Percentiles rank a stretch among this genome's conserved stretches.
These are phyloP conservation scores for Centroberyx gerrardi DNA, from an alignment of 2,797 vertebrate species.

Conservation along the genomic window DNA sequence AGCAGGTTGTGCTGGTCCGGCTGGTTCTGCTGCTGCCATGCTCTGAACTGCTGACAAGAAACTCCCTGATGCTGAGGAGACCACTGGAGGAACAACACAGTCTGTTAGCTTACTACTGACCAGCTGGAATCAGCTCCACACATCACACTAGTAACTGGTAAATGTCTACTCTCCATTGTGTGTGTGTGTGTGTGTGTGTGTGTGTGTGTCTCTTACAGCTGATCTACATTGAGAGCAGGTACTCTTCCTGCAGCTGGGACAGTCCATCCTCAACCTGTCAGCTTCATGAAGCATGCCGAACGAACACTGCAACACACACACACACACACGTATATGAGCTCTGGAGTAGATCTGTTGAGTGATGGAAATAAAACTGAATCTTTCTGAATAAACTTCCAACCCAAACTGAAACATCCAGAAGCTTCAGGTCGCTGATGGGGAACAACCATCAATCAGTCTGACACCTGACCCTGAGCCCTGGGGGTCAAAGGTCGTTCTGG, in stretches of 20 bases:
- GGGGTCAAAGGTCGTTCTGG: neutral
- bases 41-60: slow-evolving; percentile 81
- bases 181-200: slow-evolving; percentile 6
- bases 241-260: slow-evolving; percentile 86
- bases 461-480: too few species aligned
- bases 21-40: slow-evolving; percentile 79
- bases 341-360: too few species aligned
- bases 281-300: slow-evolving; percentile 86
- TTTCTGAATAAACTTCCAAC: too few species aligned
- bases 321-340: neutral
- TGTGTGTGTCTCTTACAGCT: slow-evolving; percentile 76
- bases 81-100: slow-evolving; percentile 64
- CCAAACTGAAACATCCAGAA: too few species aligned
- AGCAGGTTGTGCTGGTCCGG: slow-evolving; percentile 65
- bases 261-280: slow-evolving; percentile 84
- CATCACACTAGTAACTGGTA: too few species aligned
- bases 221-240: slow-evolving; percentile 85
- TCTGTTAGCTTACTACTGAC: neutral
- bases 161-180: neutral
- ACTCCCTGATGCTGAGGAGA: slow-evolving; percentile 77
- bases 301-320: slow-evolving; percentile 79
- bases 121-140: too few species aligned
- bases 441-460: too few species aligned
- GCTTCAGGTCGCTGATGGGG: too few species aligned
- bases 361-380: too few species aligned